Evolutionary conservation across 2,113 vertebrate species (phyloP), one percentile per base, ranked within the genome.

Genomic region (Lepisosteus oculatus): DNA sequence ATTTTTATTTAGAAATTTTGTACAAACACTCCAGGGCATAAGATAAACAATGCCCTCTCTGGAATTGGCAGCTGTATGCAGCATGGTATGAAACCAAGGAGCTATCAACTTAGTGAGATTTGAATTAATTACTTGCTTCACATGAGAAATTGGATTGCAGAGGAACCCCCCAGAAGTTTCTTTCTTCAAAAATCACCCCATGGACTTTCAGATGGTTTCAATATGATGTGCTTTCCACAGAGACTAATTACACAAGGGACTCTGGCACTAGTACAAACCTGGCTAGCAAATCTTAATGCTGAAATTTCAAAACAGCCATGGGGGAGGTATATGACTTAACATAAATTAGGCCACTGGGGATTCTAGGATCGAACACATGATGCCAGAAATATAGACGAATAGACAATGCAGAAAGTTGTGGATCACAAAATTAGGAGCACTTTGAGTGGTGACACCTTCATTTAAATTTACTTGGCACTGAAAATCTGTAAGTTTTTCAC

Each of bases 311-410:
- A 93, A 90, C 90, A 89, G 90, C 90, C 88, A 89, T 89, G 86
- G 90, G 90, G 91, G 90, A 91, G 87, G 85, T 86, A 84, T 87
- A 87, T 93, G 89, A 93, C 90, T 91, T 92, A 92, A 91, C 91
- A 93, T 93, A 93, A 93, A 93, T 93, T 93, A 92, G 90, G 88
- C 91, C 91, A 93, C 91, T 89, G 88, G 91, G 91, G 91, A 92
- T 88, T 78, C 76, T 79, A 51, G 79, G 68, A 69, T 89, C 81
- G 89, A 84, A 87, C 84, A 84, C 85, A 85, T 84, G 86, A 86
- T 84, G 85, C 87, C 83, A 87, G 85, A 81, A 85, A 83, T 86
- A 73, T 81, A 83, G 81, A 86, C 86, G 83, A 90, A 89, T 74
- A 78, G 67, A 14, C 71, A 55, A 71, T 42, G 71, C 71, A 59